These are phyloP conservation scores for Tiaroga cobitis DNA, from an alignment of 2,797 vertebrate species.

Conservation along the genomic window DNA sequence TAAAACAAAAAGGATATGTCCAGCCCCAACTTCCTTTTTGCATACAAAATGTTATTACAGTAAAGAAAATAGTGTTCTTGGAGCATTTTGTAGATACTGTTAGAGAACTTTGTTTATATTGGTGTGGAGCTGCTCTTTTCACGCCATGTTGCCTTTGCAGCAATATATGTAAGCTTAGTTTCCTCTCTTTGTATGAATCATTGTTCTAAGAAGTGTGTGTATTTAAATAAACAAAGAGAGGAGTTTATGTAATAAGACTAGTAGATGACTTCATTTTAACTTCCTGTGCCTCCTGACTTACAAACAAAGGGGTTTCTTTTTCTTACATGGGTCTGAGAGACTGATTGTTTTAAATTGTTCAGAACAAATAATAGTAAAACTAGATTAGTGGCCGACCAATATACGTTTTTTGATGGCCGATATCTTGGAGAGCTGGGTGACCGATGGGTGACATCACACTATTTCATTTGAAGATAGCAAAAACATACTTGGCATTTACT, in stretches of 20 bases:
- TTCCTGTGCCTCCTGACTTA: conserved; percentile 24
- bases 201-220: background rate
- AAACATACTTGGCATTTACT: background rate
- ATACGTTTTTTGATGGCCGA: background rate
- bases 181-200: conserved; percentile 4
- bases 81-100: background rate
- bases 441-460: background rate
- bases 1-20: background rate
- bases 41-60: background rate
- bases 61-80: background rate
- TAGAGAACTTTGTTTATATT: background rate
- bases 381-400: background rate
- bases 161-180: background rate
- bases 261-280: conserved; percentile 27
- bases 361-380: background rate
- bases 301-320: background rate
- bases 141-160: background rate
- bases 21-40: background rate
- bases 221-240: conserved; percentile 9
- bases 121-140: background rate
- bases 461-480: background rate
- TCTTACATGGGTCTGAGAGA: background rate
- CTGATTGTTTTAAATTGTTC: background rate
- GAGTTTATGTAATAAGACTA: conserved; percentile 7
- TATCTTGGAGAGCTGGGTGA: background rate